Conservation (phyloP, 2,797 vertebrate species). For the Molossus alvarezi region DNA sequence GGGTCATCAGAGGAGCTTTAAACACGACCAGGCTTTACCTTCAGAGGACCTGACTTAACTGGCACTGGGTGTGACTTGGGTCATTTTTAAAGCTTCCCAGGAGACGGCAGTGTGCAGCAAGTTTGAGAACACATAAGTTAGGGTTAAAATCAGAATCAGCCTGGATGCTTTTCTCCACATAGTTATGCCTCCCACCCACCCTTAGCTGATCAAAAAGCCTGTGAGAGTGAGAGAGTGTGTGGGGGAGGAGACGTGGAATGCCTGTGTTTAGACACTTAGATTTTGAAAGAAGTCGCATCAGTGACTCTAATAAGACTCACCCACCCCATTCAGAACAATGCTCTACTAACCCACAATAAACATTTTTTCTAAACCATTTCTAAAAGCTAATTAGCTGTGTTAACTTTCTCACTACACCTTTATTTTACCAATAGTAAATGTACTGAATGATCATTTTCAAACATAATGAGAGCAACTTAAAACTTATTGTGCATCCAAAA, state of each 20-base stretch:
- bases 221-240: neutral
- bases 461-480: slow-evolving; percentile 47
- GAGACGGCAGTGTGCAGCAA: neutral
- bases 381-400: no score
- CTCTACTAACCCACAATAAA: neutral
- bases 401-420: no score
- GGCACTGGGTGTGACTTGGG: no score
- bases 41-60: neutral
- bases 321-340: neutral
- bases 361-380: slow-evolving; percentile 64
- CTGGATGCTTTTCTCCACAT: neutral
- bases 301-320: neutral
- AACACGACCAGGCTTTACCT: neutral
- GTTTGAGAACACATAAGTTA: neutral
- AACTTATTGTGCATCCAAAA: slow-evolving; percentile 67
- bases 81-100: neutral
- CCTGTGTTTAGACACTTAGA: neutral
- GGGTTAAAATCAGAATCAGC: slow-evolving; percentile 24
- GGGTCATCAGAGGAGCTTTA: neutral
- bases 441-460: no score
- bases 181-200: neutral
- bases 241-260: neutral
- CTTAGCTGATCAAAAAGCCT: neutral
- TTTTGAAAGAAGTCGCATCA: neutral
- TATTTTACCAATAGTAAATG: no score